Conservation (phyloP, 2,797 vertebrate species). For the Pseudotriccus pelzelni region DNA sequence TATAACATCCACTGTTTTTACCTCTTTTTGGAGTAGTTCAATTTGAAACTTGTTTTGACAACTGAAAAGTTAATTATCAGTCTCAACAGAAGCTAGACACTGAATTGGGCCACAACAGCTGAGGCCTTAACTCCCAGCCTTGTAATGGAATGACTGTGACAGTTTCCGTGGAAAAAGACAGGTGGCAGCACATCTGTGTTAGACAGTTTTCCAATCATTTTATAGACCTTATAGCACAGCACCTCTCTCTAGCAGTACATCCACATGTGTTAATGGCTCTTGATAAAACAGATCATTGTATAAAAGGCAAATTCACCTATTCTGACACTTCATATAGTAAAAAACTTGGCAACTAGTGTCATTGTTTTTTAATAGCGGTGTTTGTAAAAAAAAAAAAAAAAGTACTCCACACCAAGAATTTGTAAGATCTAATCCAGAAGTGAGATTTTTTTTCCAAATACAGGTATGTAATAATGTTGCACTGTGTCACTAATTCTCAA, state of each 20-base stretch:
- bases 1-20: neutral
- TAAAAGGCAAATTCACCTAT: neutral
- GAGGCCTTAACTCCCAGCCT: neutral
- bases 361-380: neutral
- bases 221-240: neutral
- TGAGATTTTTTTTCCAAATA: neutral
- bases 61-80: neutral
- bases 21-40: neutral
- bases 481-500: neutral
- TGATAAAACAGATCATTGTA: neutral
- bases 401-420: neutral
- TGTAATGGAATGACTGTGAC: neutral
- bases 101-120: neutral
- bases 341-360: neutral
- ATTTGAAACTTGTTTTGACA: neutral
- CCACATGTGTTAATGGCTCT: neutral
- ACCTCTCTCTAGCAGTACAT: neutral
- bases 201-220: neutral
- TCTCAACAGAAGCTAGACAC: neutral
- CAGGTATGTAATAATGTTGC: neutral
- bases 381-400: neutral
- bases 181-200: slow-evolving; percentile 43
- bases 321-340: neutral
- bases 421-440: neutral
- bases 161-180: slow-evolving; percentile 43